Evolutionary conservation across 2,797 vertebrate species (phyloP).

Genomic region (Chiroxiphia lanceolata): DNA sequence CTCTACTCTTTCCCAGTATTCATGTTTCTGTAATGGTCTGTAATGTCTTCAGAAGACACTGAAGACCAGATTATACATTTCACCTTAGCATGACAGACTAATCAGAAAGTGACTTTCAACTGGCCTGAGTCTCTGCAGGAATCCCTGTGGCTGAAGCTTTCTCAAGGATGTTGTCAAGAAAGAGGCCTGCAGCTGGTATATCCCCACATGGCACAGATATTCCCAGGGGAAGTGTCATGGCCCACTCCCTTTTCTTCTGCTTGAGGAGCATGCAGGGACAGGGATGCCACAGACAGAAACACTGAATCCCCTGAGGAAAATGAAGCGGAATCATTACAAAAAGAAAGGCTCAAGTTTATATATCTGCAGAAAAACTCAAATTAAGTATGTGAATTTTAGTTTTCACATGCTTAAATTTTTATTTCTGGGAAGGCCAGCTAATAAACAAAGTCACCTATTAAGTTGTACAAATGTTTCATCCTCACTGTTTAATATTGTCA

Average conservation of each 20-base stretch:
- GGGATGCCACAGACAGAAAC: neutral
- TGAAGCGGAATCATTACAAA: neutral
- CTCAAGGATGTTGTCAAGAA: neutral
- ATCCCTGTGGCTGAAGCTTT: neutral
- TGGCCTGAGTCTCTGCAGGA: neutral
- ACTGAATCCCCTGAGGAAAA: neutral
- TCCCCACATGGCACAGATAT: neutral
- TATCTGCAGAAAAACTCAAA: neutral
- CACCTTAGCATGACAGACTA: neutral
- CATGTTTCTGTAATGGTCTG: neutral
- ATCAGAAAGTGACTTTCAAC: neutral
- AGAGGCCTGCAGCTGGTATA: neutral
- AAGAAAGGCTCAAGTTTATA: neutral
- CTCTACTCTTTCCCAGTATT: neutral
- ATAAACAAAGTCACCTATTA: constrained; percentile 29
- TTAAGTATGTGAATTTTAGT: neutral
- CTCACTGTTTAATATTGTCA: neutral
- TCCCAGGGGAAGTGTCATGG: neutral
- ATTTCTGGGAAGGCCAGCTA: constrained; percentile 1
- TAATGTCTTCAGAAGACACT: neutral
- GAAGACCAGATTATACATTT: neutral
- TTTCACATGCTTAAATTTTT: neutral
- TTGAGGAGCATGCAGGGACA: neutral
- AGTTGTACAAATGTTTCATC: neutral
- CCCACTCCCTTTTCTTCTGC: neutral